Evolutionary conservation across 1,140 invertebrate genomes (phyloP).

Genomic region (Aporrectodea caliginosa): DNA sequence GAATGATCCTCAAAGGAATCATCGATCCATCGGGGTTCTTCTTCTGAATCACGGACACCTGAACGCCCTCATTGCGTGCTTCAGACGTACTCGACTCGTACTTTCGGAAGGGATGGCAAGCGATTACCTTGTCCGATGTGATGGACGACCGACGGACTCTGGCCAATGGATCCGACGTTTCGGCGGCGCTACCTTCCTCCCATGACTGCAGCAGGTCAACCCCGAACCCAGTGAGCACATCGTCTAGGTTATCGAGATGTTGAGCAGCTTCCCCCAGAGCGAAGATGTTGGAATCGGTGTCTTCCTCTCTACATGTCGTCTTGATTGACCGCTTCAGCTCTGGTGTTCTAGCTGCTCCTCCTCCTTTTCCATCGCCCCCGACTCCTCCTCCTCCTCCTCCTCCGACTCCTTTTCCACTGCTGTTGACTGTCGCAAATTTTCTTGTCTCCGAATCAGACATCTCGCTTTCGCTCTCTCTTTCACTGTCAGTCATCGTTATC

Average conservation of each 20-base stretch:
- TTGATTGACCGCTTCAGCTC: background rate
- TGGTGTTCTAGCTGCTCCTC: background rate
- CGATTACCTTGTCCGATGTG: too few relatives aligned
- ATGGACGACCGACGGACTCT: too few relatives aligned
- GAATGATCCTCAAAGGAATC: background rate
- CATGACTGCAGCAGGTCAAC: background rate
- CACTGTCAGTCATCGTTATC: too few relatives aligned
- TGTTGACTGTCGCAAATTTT: too few relatives aligned
- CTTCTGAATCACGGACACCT: background rate
- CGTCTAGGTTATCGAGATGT: conserved; percentile 21
- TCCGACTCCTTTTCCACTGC: too few relatives aligned
- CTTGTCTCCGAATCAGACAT: too few relatives aligned
- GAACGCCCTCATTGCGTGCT: background rate
- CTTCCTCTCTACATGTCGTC: background rate
- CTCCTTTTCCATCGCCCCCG: too few relatives aligned
- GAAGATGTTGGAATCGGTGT: conserved; percentile 26
- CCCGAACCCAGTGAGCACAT: conserved; percentile 22
- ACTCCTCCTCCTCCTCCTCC: background rate
- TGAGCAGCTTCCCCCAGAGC: conserved; percentile 27
- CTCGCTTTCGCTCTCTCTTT: too few relatives aligned
- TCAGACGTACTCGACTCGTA: too few relatives aligned
- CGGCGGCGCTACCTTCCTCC: too few relatives aligned
- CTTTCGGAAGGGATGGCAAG: too few relatives aligned
- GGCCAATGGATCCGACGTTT: too few relatives aligned
- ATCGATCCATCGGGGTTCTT: background rate